These are phyloP conservation scores for Ophioninae sp. DNA, from an alignment of 2,888 invertebrate species.

Conservation along the genomic window DNA sequence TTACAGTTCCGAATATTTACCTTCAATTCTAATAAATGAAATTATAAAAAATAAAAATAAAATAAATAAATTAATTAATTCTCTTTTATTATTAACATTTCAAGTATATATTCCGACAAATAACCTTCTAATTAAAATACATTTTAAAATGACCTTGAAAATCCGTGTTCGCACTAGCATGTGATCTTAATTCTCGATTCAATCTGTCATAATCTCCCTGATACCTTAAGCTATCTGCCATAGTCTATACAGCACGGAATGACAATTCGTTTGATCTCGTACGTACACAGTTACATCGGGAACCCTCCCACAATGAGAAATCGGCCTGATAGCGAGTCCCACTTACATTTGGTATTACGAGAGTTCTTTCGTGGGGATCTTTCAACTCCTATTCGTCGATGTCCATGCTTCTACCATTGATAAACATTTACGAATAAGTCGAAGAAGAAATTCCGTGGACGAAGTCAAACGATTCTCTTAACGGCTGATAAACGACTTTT, in stretches of 20 bases:
- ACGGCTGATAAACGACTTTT: slow-evolving; percentile 21
- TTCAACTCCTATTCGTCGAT: slow-evolving; percentile 50
- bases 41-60: too few species aligned
- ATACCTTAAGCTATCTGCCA: slow-evolving; percentile 1
- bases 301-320: not conserved
- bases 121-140: too few species aligned
- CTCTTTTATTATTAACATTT: too few species aligned
- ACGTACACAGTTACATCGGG: not conserved
- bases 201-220: slow-evolving; percentile 14
- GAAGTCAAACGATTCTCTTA: slow-evolving; percentile 26
- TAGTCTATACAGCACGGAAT: not conserved
- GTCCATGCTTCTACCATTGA: slow-evolving; percentile 27
- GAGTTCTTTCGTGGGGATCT: slow-evolving; percentile 50
- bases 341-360: slow-evolving; percentile 31
- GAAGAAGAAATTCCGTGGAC: slow-evolving; percentile 18
- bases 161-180: not conserved
- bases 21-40: too few species aligned
- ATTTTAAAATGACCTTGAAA: too few species aligned
- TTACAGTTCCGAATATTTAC: too few species aligned
- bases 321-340: slow-evolving; percentile 31
- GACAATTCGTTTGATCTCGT: slow-evolving; percentile 8
- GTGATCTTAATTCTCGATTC: not conserved
- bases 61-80: too few species aligned
- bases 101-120: too few species aligned
- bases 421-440: slow-evolving; percentile 32